phyloP scores from a whole-genome alignment of 1,140 invertebrate species.

The Diachasmimorpha longicaudata region DNA sequence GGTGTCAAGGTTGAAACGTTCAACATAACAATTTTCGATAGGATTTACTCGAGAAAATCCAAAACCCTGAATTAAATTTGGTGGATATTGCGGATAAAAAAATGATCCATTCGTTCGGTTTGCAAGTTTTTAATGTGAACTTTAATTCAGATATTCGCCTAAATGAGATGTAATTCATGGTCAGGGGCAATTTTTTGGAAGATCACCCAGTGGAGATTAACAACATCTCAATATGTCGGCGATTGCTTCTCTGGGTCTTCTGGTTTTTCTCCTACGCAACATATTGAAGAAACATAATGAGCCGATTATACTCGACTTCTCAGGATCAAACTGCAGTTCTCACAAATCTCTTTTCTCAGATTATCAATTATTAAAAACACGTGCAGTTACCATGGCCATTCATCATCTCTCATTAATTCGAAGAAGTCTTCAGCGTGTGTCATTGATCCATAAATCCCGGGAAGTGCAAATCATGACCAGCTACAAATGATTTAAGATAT shows the following conservation, averaged over 20 bases:
- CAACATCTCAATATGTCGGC: not conserved
- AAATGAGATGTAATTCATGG: not conserved
- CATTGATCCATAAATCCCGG: not conserved
- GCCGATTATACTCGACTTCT: conserved; percentile 53
- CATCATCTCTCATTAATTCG: conserved; percentile 14
- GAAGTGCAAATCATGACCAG: not conserved
- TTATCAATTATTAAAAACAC: conserved; percentile 64
- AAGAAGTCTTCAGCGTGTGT: not conserved
- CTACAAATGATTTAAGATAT: not conserved
- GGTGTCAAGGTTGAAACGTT: no score
- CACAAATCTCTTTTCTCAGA: conserved; percentile 45
- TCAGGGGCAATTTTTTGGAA: conserved; percentile 2
- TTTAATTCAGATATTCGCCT: not conserved
- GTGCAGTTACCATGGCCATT: conserved; percentile 15
- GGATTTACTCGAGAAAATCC: no score
- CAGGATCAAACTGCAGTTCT: conserved; percentile 47
- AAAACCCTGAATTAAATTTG: no score
- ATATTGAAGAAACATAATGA: conserved; percentile 38
- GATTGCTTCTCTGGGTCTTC: not conserved
- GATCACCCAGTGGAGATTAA: not conserved
- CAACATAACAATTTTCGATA: no score
- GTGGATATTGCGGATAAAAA: conserved; percentile 26
- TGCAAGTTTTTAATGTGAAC: not conserved
- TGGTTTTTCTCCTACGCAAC: not conserved
- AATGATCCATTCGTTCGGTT: conserved; percentile 32